Evolutionary conservation across 2,888 invertebrate genomes (phyloP), one percentile per base, ranked within the genome.

Genomic region (Mesochorus sp.): DNA sequence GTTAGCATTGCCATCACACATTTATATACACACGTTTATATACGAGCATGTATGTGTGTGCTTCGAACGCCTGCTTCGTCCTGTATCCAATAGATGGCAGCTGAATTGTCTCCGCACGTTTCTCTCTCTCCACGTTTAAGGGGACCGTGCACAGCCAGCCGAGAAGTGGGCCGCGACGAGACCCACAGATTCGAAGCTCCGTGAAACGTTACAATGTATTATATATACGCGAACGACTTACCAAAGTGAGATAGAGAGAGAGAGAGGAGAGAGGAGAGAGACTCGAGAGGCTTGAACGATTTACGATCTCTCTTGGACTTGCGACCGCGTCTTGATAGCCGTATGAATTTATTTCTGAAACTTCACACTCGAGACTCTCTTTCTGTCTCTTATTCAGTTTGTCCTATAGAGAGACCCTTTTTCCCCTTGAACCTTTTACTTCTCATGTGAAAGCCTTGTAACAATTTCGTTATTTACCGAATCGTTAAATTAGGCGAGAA

Each of bases 21-120:
- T 8, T 8, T 37, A n/a, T 37, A 2, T 8, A 1, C 12, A 10
- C 12, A 10, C 37, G 37, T 12, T 37, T 12, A 3, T 37, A 2
- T 37, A 8, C 8, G 3, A 4, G 2, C 3, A 14, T 21, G 4
- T 47, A 57, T 51, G 57, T 78, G 70, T 78, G 79, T 79, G 80
- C 78, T 53, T 4, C 19, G 71, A 24, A 24, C 31, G 28, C 84
- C 80, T 86, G 85, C 84, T 88, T 87, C 88, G 86, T 82, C 81
- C 84, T 83, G 82, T 66, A 55, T 76, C 88, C 91, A 85, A 89
- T 85, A 91, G 91, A 91, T 91, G 91, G 91, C 91, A 87, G 89
- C 88, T 89, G 86, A 84, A 88, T 89, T 90, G 89, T 89, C 89
- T 87, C 86, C 86, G 79, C 84, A 85, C 82, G 79, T 68, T 67